Conservation (phyloP, 2,113 vertebrate genomes). For the Varanus komodoensis region DNA sequence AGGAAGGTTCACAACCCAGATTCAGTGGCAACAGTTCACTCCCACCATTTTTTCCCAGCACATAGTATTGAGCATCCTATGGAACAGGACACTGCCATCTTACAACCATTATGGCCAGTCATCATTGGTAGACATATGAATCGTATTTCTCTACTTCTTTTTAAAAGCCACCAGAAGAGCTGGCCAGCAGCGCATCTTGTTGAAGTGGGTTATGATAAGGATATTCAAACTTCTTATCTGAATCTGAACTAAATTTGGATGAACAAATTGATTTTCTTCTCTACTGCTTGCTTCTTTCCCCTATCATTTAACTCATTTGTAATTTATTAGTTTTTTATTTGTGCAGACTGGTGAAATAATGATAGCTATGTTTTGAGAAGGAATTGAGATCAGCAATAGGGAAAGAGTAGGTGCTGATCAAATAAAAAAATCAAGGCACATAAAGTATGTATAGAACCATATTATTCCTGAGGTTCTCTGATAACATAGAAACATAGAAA, state of each 20-base stretch:
- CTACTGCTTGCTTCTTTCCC: neutral
- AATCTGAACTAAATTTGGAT: neutral
- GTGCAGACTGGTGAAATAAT: neutral
- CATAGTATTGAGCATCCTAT: neutral
- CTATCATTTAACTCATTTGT: neutral
- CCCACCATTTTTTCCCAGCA: neutral
- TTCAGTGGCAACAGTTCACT: neutral
- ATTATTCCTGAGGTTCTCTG: neutral
- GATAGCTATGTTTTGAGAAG: neutral
- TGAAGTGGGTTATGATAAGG: neutral
- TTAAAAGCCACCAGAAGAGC: neutral
- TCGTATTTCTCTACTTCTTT: neutral
- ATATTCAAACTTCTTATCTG: neutral
- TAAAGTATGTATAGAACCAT: neutral
- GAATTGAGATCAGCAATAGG: neutral
- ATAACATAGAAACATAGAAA: neutral
- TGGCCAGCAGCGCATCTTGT: neutral
- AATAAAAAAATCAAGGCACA: fast-evolving
- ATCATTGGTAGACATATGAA: neutral
- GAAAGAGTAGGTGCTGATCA: fast-evolving
- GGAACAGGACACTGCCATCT: neutral
- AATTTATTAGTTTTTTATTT: neutral
- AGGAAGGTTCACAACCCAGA: too few species aligned
- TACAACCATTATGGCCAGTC: neutral
- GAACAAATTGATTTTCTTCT: neutral